phyloP scores from a whole-genome alignment of 2,888 invertebrate species.

The Ormyrus pomaceus region DNA sequence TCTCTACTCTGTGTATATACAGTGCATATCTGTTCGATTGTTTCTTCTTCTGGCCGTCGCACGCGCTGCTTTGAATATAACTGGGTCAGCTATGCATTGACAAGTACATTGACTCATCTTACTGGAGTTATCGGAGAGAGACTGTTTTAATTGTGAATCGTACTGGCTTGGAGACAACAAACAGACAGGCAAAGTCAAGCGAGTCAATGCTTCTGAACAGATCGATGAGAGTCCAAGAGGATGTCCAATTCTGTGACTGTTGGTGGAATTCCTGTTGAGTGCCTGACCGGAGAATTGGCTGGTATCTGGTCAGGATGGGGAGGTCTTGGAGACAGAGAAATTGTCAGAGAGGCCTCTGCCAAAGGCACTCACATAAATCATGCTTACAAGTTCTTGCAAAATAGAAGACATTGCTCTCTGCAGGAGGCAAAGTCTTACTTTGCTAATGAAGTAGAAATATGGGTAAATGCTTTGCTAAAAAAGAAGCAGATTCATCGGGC shows the following conservation, averaged over 20 bases:
- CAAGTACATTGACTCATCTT: slow-evolving; percentile 45
- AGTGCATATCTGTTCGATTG: slow-evolving; percentile 2
- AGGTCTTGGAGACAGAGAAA: slow-evolving; percentile 80
- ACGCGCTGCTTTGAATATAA: slow-evolving; percentile 25
- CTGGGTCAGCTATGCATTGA: slow-evolving; percentile 48
- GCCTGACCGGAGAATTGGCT: slow-evolving; percentile 78
- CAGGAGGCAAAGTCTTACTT: slow-evolving; percentile 75
- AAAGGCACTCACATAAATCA: slow-evolving; percentile 81
- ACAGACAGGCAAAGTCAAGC: background rate
- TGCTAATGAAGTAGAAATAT: slow-evolving; percentile 78
- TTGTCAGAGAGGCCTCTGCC: slow-evolving; percentile 82
- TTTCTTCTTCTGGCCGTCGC: background rate
- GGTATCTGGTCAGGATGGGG: slow-evolving; percentile 83
- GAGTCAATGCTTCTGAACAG: slow-evolving; percentile 30
- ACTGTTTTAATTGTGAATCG: slow-evolving; percentile 48
- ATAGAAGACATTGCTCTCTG: slow-evolving; percentile 78
- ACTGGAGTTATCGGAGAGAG: slow-evolving; percentile 35
- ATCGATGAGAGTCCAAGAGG: slow-evolving; percentile 44
- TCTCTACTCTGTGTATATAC: background rate
- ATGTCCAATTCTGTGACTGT: slow-evolving; percentile 43
- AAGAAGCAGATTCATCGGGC: slow-evolving; percentile 82
- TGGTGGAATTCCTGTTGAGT: slow-evolving; percentile 77
- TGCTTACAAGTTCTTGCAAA: slow-evolving; percentile 79
- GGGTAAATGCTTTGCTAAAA: slow-evolving; percentile 80
- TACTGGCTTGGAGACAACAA: slow-evolving; percentile 21